phyloP scores from a whole-genome alignment of 2,888 invertebrate species.

The Laspeyria flexula region DNA sequence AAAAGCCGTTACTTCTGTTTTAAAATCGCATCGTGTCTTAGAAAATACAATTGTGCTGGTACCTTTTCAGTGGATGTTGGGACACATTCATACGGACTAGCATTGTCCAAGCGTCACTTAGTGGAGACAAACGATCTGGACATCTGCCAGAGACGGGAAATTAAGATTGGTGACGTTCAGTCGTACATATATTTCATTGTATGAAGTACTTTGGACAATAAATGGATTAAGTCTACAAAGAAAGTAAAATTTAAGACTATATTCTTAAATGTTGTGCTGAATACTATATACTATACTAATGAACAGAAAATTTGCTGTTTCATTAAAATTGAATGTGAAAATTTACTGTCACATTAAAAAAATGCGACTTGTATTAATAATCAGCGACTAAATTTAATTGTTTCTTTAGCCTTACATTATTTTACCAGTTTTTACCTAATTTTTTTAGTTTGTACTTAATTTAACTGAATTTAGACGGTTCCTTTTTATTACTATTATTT shows the following conservation, averaged over 20 bases:
- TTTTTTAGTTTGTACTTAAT: no score
- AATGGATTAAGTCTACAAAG: constrained; percentile 1
- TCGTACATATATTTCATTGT: constrained; percentile 27
- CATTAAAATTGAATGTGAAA: no score
- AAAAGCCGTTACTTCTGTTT: not conserved
- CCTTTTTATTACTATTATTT: no score
- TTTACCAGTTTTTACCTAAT: no score
- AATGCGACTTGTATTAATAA: no score
- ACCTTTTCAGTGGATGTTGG: constrained; percentile 24
- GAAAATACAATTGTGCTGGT: constrained; percentile 20
- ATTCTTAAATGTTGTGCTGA: no score
- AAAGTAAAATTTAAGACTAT: not conserved
- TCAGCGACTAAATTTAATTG: no score
- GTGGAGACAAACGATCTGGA: constrained; percentile 42
- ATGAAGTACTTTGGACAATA: constrained; percentile 2
- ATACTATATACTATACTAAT: no score
- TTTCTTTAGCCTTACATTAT: no score
- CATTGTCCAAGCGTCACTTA: constrained; percentile 45
- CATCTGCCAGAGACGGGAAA: constrained; percentile 39
- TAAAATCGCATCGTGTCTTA: not conserved
- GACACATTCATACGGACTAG: constrained; percentile 17
- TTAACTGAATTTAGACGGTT: no score
- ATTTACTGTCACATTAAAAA: no score
- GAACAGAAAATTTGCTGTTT: no score
- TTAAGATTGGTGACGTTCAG: constrained; percentile 41